Evolutionary conservation across 2,888 invertebrate species (phyloP), one percentile per base, ranked within the genome.

Genomic region (Diarsia dahlii): DNA sequence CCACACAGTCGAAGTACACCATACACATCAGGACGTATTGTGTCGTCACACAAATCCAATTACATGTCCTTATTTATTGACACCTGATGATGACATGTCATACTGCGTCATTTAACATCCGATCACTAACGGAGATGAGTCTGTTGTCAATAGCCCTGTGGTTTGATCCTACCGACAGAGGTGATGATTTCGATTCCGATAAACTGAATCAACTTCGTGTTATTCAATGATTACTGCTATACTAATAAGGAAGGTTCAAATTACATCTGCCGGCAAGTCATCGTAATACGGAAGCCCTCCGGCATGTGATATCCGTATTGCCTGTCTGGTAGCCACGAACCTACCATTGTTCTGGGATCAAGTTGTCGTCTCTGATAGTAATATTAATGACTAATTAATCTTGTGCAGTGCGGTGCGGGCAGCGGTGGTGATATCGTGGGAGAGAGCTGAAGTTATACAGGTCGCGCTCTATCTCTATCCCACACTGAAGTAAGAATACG

Each of bases 61-160:
- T 48, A 54, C 23, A 23, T 48, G 2, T 23, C 39, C 13, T n/a
- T 67, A 56, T 63, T 63, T 13, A 56, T 50, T 63, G 45, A 54
- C 48, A 60, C n/a, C 6, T 67, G 50, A 79, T 39, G 6, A 70
- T 73, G 63, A 56, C 45, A 12, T 23, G 39, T 23, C 20, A 65
- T 34, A 48, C 79, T 46, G 13, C 6, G 45, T 39, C 68, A 60
- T 48, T 58, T 23, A 15, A 15, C 58, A 34, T 80, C 50, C 48
- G 66, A 75, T 75, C 34, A 58, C 48, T 54, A 71, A 45, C 76
- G 71, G 81, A 71, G 54, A 71, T 77, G 54, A 71, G 34, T n/a
- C n/a, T n/a, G n/a, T 54, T 63, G 50, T 58, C 71, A 60, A 64
- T 58, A 63, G 34, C 20, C 13, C 20, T 23, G 54, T 34, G 62